Base-by-base conservation (phyloP, 2,113 vertebrate species). In the Zosterops borbonicus region DNA sequence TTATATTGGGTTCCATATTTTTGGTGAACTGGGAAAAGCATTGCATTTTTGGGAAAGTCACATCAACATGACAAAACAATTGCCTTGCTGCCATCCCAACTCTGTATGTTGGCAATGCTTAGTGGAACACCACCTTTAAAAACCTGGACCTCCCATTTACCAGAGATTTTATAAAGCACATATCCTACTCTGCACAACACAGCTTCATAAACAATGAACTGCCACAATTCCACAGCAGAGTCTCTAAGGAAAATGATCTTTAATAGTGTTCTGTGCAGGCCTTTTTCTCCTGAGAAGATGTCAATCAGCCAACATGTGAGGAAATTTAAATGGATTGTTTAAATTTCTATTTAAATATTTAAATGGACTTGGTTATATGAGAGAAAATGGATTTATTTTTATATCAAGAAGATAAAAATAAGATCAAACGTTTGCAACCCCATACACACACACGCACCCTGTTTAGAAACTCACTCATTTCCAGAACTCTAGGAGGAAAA, bases 391-490 rank as follows among this genome's bases (percentile, higher is more conserved):
- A 70, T 86, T 76, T 55, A 22, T 9, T 16, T 35, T 46, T 50
- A 16, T 53, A 31, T 28, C 11, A 59, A 53, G 41, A 49, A 12
- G 12, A 44, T 4, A 67, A 74, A 68, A 78, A 17, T 44, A 49
- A 75, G 14, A 53, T 20, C 11, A 50, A 53, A n/a, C 15, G 4
- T 17, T 39, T 82, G 12, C 24, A 90, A 25, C 5, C 6, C 2
- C 19, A 21, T 68, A 23, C 5, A 37, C 2, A 20, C 8, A 37
- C 2, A 50, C 1, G 10, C 37, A 1, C 2, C 2, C 5, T 1
- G 0, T 60, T 62, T 62, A 62, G 25, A 56, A 76, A 41, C 1
- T 9, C 56, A 33, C 5, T 69, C 2, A 29, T 31, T 86, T 79
- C 17, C 29, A 68, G 3, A 49, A 12, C 5, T 37, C 8, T 8